Percentiles rank a stretch among this genome's conserved stretches.
phyloP scores from a whole-genome alignment of 1,140 invertebrate genomes.

The Achatina immaculata region DNA sequence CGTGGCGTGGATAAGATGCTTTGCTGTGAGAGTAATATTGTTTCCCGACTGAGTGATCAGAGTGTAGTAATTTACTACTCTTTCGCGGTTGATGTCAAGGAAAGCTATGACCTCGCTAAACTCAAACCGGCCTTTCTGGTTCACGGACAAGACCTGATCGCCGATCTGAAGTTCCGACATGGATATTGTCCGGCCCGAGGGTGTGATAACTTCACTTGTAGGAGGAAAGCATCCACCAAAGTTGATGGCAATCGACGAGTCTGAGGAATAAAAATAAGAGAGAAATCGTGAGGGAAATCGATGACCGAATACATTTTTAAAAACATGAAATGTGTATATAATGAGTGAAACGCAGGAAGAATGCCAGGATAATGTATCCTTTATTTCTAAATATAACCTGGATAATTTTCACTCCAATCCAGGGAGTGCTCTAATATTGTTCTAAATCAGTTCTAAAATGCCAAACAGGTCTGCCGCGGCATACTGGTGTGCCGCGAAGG shows the following conservation, averaged over 20 bases:
- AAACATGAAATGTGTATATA: no score
- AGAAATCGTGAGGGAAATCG: neutral
- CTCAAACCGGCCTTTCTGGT: conserved; percentile 76
- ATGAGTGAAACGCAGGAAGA: no score
- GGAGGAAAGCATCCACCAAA: conserved; percentile 85
- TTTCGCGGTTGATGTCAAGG: conserved; percentile 82
- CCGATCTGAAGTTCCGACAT: conserved; percentile 81
- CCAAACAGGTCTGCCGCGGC: no score
- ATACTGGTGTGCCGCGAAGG: no score
- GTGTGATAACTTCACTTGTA: conserved; percentile 76
- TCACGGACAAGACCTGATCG: conserved; percentile 84
- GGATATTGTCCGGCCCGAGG: conserved; percentile 69
- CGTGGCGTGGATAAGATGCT: conserved; percentile 80
- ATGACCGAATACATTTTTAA: no score
- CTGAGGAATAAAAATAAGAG: conserved; percentile 76
- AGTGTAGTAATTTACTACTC: conserved; percentile 79
- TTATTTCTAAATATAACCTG: no score
- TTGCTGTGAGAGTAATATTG: conserved; percentile 84
- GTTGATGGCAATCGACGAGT: conserved; percentile 87
- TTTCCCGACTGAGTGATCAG: conserved; percentile 80
- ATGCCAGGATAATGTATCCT: no score
- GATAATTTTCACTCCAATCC: no score
- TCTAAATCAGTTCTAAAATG: no score
- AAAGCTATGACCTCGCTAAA: conserved; percentile 92
- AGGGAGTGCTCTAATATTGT: no score